Evolutionary conservation across 1,140 invertebrate genomes (phyloP).

Genomic region (Drosophila subpulchrella): DNA sequence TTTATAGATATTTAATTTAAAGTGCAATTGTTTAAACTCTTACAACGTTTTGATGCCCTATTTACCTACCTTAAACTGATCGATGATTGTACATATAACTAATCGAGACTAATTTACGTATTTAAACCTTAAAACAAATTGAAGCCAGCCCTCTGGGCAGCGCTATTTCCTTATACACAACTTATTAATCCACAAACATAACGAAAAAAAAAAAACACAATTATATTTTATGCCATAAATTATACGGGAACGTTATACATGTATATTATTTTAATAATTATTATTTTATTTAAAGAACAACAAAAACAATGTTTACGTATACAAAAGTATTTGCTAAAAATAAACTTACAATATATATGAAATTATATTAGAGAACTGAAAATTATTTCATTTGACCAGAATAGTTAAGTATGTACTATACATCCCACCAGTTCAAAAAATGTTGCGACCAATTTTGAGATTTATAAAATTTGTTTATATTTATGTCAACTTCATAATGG

Average conservation of each 20-base stretch:
- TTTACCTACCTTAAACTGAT: conserved; percentile 43
- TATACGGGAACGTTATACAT: conserved; percentile 74
- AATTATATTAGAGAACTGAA: conserved; percentile 23
- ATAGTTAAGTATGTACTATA: background rate
- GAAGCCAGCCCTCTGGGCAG: conserved; percentile 19
- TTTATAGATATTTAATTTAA: conserved; percentile 67
- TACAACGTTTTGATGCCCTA: conserved; percentile 49
- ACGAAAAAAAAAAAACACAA: conserved; percentile 38
- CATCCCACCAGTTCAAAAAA: background rate
- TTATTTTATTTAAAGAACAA: conserved; percentile 72
- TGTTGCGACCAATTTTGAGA: background rate
- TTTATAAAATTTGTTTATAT: background rate
- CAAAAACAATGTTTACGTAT: conserved; percentile 74
- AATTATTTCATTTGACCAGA: no score
- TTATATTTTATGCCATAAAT: conserved; percentile 77
- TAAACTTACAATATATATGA: conserved; percentile 51
- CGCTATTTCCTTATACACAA: conserved; percentile 68
- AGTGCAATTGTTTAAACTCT: conserved; percentile 68
- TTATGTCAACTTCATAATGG: background rate
- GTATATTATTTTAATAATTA: conserved; percentile 66
- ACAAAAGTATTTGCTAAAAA: conserved; percentile 77
- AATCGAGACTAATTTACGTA: conserved; percentile 76
- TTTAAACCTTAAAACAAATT: conserved; percentile 49
- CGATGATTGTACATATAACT: conserved; percentile 65
- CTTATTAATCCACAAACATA: conserved; percentile 41